These are phyloP conservation scores for Leucophenga varia DNA, from an alignment of 1,140 invertebrate genomes.

Conservation along the genomic window DNA sequence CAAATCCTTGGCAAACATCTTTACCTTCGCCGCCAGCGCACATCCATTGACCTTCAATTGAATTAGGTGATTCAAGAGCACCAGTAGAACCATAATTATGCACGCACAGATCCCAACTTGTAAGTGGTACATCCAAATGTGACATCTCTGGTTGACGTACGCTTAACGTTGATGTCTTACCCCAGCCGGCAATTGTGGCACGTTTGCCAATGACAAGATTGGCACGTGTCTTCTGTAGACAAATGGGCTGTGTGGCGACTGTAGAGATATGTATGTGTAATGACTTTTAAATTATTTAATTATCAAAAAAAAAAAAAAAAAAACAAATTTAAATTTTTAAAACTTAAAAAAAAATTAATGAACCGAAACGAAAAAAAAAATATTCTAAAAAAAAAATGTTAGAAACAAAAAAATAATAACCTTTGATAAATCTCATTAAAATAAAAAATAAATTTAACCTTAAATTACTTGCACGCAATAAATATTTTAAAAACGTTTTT, in stretches of 20 bases:
- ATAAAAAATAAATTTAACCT: too few species aligned
- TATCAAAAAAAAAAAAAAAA: too few species aligned
- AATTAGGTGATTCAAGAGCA: conserved; percentile 54
- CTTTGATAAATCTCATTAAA: too few species aligned
- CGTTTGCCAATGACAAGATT: conserved; percentile 58
- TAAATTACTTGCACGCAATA: conserved; percentile 39
- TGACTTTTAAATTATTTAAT: too few species aligned
- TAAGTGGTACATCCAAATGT: conserved; percentile 49
- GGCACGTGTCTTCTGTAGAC: conserved; percentile 56
- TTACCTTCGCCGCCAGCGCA: conserved; percentile 68
- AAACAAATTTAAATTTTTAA: too few species aligned
- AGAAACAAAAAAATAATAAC: too few species aligned
- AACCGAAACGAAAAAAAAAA: too few species aligned
- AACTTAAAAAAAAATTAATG: too few species aligned
- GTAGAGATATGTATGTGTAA: too few species aligned
- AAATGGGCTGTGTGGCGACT: conserved; percentile 62
- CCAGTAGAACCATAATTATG: conserved; percentile 52
- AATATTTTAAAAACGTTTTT: conserved; percentile 45
- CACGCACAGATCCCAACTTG: conserved; percentile 52
- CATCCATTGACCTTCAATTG: conserved; percentile 62
- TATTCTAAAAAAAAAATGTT: too few species aligned
- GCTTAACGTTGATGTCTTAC: conserved; percentile 50
- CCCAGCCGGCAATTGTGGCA: conserved; percentile 55
- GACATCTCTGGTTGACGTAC: conserved; percentile 50
- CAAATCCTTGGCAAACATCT: conserved; percentile 72